Conservation (phyloP, 2,113 vertebrate genomes). For the Syrrhaptes paradoxus region DNA sequence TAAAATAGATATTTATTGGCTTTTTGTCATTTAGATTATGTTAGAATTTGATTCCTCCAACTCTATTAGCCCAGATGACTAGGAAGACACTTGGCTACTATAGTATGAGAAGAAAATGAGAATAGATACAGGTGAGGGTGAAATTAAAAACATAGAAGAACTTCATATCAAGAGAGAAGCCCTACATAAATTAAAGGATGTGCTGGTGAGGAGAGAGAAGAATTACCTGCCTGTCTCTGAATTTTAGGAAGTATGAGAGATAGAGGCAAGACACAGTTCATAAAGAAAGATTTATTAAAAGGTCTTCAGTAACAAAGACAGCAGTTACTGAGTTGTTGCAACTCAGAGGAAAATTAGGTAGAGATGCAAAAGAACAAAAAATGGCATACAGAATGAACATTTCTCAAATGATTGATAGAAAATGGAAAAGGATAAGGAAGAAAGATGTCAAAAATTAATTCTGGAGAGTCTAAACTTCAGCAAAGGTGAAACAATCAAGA, state of each 20-base stretch:
- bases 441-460: background rate
- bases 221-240: background rate
- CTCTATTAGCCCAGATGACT: background rate
- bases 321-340: background rate
- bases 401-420: background rate
- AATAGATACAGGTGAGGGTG: background rate
- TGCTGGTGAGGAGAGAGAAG: background rate
- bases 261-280: background rate
- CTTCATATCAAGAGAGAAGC: background rate
- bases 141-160: background rate
- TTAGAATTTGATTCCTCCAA: background rate
- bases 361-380: background rate
- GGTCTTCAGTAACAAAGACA: background rate
- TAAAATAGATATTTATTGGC: background rate
- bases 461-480: background rate
- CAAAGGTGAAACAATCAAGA: background rate
- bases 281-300: background rate
- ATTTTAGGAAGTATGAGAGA: background rate
- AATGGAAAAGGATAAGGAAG: background rate
- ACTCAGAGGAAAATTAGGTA: background rate
- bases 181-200: background rate
- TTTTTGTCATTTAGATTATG: background rate
- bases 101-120: background rate
- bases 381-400: accelerated
- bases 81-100: background rate